These are phyloP conservation scores for Mystacornis crossleyi DNA, from an alignment of 2,113 vertebrate species.

Conservation along the genomic window DNA sequence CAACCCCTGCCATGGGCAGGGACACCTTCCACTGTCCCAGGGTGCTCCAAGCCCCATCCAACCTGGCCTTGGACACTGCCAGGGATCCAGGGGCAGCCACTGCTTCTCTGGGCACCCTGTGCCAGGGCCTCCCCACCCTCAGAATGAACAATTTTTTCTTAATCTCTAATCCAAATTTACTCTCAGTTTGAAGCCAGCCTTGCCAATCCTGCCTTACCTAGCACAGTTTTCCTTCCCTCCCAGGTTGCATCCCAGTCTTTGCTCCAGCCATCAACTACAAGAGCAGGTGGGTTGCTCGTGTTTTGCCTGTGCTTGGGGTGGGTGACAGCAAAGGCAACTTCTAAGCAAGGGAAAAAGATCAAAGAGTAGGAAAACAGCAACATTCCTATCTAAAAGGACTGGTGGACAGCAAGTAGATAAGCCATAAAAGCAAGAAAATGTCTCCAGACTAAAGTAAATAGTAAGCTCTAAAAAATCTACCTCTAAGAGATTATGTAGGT, in stretches of 20 bases:
- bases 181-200: neutral
- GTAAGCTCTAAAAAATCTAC: slow-evolving; percentile 35
- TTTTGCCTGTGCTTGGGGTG: neutral
- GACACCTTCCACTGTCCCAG: neutral
- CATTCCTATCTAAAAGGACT: neutral
- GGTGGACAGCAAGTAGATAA: slow-evolving; percentile 39
- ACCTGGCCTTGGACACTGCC: neutral
- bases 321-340: neutral
- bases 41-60: rapidly evolving
- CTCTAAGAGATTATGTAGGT: slow-evolving; percentile 44
- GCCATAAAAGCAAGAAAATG: slow-evolving; percentile 26
- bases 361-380: neutral
- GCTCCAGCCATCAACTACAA: neutral
- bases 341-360: neutral
- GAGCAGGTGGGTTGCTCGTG: neutral
- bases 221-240: neutral
- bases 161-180: neutral
- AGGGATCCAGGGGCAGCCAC: neutral
- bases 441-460: slow-evolving; percentile 34
- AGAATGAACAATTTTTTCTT: neutral
- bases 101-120: neutral
- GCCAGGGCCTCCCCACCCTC: rapidly evolving
- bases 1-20: neutral
- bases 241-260: neutral
- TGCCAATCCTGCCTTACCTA: neutral